Evolutionary conservation across 2,113 vertebrate species (phyloP).

Genomic region (Megalops atlanticus): DNA sequence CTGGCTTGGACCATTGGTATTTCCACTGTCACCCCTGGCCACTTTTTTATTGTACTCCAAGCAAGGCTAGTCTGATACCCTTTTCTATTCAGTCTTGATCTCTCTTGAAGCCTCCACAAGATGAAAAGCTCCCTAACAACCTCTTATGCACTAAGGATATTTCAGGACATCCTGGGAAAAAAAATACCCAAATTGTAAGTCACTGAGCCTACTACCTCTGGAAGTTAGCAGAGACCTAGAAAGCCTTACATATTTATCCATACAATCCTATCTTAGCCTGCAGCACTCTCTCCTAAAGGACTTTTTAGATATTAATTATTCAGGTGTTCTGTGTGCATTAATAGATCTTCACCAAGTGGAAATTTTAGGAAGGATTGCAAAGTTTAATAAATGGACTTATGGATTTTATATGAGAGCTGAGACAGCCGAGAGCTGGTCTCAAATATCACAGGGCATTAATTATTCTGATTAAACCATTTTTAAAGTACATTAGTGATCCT

Average conservation of each 20-base stretch:
- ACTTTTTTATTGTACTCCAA: background rate
- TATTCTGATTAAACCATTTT: conserved; percentile 21
- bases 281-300: conserved; percentile 33
- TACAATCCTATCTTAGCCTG: conserved; percentile 40
- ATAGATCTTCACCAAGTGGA: conserved; percentile 36
- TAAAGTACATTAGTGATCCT: conserved; percentile 20
- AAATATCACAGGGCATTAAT: background rate
- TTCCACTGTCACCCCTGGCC: background rate
- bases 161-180: background rate
- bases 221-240: background rate
- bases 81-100: background rate
- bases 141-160: background rate
- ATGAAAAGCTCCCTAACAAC: background rate
- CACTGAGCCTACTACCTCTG: background rate
- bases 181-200: background rate
- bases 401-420: background rate
- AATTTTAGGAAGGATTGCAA: conserved; percentile 36
- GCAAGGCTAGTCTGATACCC: background rate
- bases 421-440: conserved; percentile 15
- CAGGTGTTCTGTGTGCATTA: conserved; percentile 37
- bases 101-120: background rate
- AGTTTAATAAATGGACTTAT: conserved; percentile 37
- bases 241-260: conserved; percentile 41
- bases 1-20: background rate
- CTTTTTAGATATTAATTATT: conserved; percentile 56